phyloP scores from a whole-genome alignment of 2,888 invertebrate species.

The Gymnoscelis rufifasciata region DNA sequence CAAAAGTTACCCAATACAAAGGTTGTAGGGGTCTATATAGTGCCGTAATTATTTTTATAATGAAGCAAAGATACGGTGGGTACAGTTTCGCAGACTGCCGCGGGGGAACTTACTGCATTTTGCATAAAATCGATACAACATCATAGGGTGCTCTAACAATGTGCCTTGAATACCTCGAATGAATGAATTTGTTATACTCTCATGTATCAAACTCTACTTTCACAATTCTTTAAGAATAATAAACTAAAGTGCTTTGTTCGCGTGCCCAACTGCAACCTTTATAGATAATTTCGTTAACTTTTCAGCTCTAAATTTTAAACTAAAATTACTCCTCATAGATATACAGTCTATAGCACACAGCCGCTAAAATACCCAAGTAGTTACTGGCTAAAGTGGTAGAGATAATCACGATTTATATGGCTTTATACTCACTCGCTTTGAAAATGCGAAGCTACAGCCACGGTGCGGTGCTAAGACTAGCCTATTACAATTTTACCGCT shows the following conservation, averaged over 20 bases:
- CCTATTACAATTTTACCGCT: background rate
- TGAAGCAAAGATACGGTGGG: background rate
- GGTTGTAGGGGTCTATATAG: no score
- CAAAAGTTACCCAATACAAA: no score
- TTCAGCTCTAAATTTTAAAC: no score
- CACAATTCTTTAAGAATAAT: background rate
- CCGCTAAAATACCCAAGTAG: background rate
- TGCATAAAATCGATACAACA: constrained; percentile 69
- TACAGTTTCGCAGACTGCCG: constrained; percentile 36
- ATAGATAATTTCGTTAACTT: no score
- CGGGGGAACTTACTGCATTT: constrained; percentile 62
- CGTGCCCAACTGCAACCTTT: no score
- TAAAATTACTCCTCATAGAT: no score
- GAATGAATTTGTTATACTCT: constrained; percentile 18
- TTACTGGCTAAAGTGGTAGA: background rate
- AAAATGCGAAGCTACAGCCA: background rate
- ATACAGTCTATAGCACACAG: background rate
- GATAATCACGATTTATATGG: background rate
- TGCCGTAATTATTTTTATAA: constrained; percentile 13
- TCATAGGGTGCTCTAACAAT: constrained; percentile 38
- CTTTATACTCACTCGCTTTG: constrained; percentile 1
- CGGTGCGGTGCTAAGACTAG: background rate
- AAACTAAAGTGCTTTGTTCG: background rate
- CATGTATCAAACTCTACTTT: constrained; percentile 4
- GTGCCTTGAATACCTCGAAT: constrained; percentile 11